These are phyloP conservation scores for Clupea harengus DNA, from an alignment of 2,113 vertebrate species.

Conservation along the genomic window DNA sequence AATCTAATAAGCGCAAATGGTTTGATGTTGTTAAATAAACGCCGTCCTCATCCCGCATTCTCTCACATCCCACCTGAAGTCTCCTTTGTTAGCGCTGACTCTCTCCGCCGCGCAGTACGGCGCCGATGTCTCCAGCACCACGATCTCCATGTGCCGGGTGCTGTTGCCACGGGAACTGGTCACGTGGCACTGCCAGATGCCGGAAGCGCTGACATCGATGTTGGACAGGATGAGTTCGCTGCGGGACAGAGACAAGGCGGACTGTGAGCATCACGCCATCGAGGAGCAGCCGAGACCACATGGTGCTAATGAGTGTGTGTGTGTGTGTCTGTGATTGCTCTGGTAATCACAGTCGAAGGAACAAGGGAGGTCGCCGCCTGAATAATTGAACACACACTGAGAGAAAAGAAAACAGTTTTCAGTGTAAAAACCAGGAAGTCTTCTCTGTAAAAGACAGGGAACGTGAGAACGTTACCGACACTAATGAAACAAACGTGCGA, in stretches of 20 bases:
- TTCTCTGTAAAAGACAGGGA: background rate
- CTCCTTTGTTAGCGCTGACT: constrained; percentile 86
- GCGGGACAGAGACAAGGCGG: constrained; percentile 6
- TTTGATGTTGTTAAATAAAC: background rate
- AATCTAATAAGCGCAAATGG: background rate
- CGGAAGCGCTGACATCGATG: constrained; percentile 76
- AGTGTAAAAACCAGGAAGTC: background rate
- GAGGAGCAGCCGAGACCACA: background rate
- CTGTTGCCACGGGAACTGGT: constrained; percentile 84
- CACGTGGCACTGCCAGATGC: constrained; percentile 86
- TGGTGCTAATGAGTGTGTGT: background rate
- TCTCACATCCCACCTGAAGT: constrained; percentile 79
- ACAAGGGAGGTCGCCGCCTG: background rate
- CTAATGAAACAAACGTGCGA: background rate
- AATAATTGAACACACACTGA: background rate
- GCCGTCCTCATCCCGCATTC: background rate
- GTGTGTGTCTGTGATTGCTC: constrained; percentile 9
- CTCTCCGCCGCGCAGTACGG: constrained; percentile 83
- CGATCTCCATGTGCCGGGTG: constrained; percentile 82
- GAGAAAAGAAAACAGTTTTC: background rate
- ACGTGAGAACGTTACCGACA: background rate
- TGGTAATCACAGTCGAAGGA: background rate
- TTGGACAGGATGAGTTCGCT: constrained; percentile 88
- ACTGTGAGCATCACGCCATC: background rate
- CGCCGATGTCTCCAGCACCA: constrained; percentile 83